These are phyloP conservation scores for Heliconius erato DNA, from an alignment of 2,888 invertebrate species.

Conservation along the genomic window DNA sequence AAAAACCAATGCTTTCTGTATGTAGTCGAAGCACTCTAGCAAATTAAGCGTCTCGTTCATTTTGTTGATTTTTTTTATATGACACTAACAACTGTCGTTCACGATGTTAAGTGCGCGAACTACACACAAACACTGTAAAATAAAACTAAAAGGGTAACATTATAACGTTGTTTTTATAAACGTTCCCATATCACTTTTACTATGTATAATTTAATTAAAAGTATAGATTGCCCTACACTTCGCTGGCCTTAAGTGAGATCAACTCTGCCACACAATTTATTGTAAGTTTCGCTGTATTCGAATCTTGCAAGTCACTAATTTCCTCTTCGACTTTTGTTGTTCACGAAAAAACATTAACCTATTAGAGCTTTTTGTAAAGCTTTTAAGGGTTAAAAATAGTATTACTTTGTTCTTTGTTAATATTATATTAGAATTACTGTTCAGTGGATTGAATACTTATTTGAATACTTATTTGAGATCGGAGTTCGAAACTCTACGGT, in stretches of 20 bases:
- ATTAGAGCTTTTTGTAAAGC: too few relatives aligned
- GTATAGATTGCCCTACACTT: background rate
- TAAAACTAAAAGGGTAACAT: background rate
- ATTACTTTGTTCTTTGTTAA: background rate
- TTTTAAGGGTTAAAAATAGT: too few relatives aligned
- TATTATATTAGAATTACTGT: too few relatives aligned
- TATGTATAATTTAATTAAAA: background rate
- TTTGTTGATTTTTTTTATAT: background rate
- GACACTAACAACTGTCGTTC: background rate
- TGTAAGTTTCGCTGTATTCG: background rate
- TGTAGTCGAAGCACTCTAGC: background rate
- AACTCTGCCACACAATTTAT: slow-evolving; percentile 18
- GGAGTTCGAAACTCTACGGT: too few relatives aligned
- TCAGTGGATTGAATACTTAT: too few relatives aligned
- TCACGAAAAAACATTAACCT: too few relatives aligned
- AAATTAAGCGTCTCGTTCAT: background rate
- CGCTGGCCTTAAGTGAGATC: background rate
- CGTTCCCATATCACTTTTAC: background rate
- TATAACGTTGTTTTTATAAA: background rate
- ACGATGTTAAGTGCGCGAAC: background rate
- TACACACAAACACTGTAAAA: background rate
- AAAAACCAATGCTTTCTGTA: background rate
- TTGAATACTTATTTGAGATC: too few relatives aligned
- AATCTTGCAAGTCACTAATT: slow-evolving; percentile 2
- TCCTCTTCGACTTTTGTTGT: too few relatives aligned